phyloP scores from a whole-genome alignment of 1,140 invertebrate genomes.

The Maconellicoccus hirsutus region DNA sequence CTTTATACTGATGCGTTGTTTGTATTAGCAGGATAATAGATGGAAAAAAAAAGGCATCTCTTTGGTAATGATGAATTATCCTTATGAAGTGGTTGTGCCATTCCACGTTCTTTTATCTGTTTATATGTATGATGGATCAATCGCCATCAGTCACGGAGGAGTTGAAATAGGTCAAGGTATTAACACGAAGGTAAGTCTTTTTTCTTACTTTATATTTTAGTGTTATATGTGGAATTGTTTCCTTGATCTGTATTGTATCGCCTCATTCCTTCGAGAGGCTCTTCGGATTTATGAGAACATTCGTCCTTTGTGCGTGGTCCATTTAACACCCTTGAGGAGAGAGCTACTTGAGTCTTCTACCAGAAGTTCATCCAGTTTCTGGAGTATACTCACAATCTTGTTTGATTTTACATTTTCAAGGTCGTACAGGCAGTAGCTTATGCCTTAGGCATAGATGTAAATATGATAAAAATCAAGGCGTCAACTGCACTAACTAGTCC shows the following conservation, averaged over 20 bases:
- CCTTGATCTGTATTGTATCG: too few relatives aligned
- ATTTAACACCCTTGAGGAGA: too few relatives aligned
- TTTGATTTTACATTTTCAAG: too few relatives aligned
- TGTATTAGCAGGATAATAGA: slow-evolving; percentile 41
- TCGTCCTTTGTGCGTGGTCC: too few relatives aligned
- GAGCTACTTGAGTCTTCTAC: too few relatives aligned
- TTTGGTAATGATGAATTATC: slow-evolving; percentile 78
- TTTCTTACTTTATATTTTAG: too few relatives aligned
- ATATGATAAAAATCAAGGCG: slow-evolving; percentile 54
- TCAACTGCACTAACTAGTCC: slow-evolving; percentile 47
- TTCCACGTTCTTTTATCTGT: slow-evolving; percentile 63
- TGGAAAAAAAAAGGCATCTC: slow-evolving; percentile 81
- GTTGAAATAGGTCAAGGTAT: slow-evolving; percentile 94
- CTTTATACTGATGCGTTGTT: too few relatives aligned
- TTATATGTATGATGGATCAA: slow-evolving; percentile 81
- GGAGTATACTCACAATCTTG: too few relatives aligned
- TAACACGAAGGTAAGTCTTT: slow-evolving; percentile 73
- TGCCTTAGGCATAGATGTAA: slow-evolving; percentile 55
- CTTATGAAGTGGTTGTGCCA: slow-evolving; percentile 69
- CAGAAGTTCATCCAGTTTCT: too few relatives aligned
- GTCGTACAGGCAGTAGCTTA: slow-evolving; percentile 64
- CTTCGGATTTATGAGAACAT: too few relatives aligned
- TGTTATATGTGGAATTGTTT: too few relatives aligned
- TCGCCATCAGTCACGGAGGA: slow-evolving; percentile 78
- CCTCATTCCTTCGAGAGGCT: too few relatives aligned